Percentiles rank a stretch among this genome's conserved stretches.
Conservation (phyloP, 2,113 vertebrate genomes). For the Copsychus sechellarum region DNA sequence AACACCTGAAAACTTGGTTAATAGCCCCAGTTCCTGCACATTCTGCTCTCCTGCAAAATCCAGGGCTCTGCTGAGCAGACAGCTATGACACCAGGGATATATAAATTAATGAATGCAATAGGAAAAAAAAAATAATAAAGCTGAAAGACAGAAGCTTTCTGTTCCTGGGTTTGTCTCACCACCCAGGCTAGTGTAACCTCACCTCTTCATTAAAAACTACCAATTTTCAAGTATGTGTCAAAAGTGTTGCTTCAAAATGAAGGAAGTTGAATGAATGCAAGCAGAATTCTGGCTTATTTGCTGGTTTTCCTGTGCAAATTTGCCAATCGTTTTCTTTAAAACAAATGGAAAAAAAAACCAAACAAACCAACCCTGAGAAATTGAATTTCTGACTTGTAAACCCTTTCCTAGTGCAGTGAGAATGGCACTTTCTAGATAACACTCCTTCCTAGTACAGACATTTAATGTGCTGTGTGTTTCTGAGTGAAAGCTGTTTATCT, state of each 20-base stretch:
- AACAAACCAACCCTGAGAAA: not conserved
- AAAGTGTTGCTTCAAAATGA: not conserved
- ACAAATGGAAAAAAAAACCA: not conserved
- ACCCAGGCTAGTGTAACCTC: not conserved
- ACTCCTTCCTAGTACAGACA: not conserved
- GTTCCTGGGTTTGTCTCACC: not conserved
- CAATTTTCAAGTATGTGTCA: not conserved
- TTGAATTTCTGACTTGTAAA: not conserved
- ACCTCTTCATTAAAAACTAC: not conserved
- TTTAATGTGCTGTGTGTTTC: not conserved
- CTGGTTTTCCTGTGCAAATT: not conserved
- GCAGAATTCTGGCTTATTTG: not conserved
- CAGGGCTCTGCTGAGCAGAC: not conserved
- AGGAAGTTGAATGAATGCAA: not conserved
- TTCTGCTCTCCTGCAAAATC: not conserved
- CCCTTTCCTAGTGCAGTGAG: not conserved
- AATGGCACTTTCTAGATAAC: not conserved
- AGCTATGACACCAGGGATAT: not conserved
- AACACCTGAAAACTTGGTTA: not conserved
- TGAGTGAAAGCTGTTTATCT: constrained; percentile 17
- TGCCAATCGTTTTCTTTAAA: not conserved
- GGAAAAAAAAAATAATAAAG: not conserved
- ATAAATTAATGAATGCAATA: accelerated
- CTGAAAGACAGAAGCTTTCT: not conserved
- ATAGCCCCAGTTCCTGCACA: not conserved